phyloP scores from a whole-genome alignment of 2,888 invertebrate genomes.

The Drosophila kuntzei region DNA sequence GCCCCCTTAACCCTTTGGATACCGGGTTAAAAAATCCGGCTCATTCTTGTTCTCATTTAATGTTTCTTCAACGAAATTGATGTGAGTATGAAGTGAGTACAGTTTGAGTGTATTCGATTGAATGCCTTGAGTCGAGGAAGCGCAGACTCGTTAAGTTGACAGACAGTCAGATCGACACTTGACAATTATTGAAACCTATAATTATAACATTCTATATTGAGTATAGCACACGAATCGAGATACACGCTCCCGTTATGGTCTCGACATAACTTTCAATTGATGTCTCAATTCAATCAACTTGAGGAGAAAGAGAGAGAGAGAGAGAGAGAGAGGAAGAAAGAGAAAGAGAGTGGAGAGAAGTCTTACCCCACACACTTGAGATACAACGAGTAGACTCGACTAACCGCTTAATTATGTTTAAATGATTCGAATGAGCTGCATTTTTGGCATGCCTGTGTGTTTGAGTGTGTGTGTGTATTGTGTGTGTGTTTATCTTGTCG shows the following conservation, averaged over 20 bases:
- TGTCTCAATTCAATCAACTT: slow-evolving; percentile 68
- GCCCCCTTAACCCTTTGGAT: not conserved
- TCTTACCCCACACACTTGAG: slow-evolving; percentile 3
- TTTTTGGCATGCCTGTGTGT: slow-evolving; percentile 63
- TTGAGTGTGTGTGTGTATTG: not conserved
- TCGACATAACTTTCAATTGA: slow-evolving; percentile 71
- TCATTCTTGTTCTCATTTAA: slow-evolving; percentile 8
- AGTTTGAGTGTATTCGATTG: slow-evolving; percentile 13
- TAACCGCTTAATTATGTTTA: slow-evolving; percentile 72
- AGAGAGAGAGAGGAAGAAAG: slow-evolving; percentile 13
- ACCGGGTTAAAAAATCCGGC: not conserved
- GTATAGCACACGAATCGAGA: slow-evolving; percentile 13
- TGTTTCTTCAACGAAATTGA: slow-evolving; percentile 3
- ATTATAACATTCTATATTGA: slow-evolving; percentile 62
- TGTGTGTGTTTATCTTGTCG: slow-evolving; percentile 61
- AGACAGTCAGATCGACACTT: slow-evolving; percentile 42
- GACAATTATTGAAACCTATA: slow-evolving; percentile 73
- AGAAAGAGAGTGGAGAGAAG: not conserved
- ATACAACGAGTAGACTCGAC: slow-evolving; percentile 20
- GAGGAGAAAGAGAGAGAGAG: slow-evolving; percentile 7
- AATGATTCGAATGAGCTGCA: slow-evolving; percentile 72
- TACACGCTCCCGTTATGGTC: slow-evolving; percentile 55
- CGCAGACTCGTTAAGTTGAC: slow-evolving; percentile 28
- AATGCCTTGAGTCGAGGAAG: slow-evolving; percentile 61
- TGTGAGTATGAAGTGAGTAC: not conserved